Percentiles rank a stretch among this genome's conserved stretches.
These are phyloP conservation scores for Manis javanica DNA, from an alignment of 2,797 vertebrate genomes.

Conservation along the genomic window DNA sequence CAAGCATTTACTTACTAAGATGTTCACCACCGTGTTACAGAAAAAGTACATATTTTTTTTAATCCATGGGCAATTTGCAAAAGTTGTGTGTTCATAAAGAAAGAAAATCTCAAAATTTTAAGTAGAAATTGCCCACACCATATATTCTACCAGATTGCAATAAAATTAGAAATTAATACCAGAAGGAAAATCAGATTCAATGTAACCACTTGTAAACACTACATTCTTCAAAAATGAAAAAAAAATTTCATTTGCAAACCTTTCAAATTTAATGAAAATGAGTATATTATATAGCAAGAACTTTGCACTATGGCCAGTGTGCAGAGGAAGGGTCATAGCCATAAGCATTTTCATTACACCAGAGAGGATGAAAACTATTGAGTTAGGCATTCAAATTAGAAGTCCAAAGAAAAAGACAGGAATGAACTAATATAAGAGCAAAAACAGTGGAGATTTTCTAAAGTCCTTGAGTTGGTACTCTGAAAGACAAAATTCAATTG, in stretches of 20 bases:
- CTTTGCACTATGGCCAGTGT: not conserved
- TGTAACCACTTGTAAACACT: not conserved
- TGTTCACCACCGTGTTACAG: not conserved
- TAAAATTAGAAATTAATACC: not conserved
- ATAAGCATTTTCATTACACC: not conserved
- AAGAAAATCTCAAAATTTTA: not conserved
- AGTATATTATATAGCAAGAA: not conserved
- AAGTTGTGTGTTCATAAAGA: not conserved
- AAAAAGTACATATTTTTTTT: not conserved
- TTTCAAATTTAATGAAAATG: not conserved
- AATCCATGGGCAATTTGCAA: not conserved
- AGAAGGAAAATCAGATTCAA: not conserved
- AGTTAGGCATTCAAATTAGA: not conserved
- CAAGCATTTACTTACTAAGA: not conserved
- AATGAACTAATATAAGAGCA: not conserved
- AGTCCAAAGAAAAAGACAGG: not conserved
- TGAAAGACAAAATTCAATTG: not conserved
- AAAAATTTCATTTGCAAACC: not conserved
- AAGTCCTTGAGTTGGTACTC: not conserved
- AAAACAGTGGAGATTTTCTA: not conserved
- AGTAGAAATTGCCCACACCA: not conserved
- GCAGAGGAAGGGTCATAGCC: not conserved
- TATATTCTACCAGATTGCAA: not conserved
- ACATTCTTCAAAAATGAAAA: not conserved
- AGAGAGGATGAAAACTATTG: slow-evolving; percentile 12